Conservation (phyloP, 2,888 invertebrate genomes). For the Glyphotaelius pellucidus region DNA sequence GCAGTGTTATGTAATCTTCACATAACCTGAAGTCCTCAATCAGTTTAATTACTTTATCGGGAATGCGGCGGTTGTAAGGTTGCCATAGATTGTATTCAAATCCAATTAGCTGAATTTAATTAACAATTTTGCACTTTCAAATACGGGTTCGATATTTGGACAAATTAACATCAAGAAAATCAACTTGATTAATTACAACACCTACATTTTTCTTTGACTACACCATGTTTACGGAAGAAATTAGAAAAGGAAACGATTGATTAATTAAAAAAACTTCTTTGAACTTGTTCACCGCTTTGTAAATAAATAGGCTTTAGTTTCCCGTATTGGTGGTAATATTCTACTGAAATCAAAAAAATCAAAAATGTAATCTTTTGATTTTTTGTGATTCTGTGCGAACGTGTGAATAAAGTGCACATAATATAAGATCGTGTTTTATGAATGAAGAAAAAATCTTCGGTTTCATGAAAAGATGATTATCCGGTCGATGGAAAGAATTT, state of each 20-base stretch:
- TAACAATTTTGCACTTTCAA: neutral
- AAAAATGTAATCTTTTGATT: too few relatives aligned
- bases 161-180: neutral
- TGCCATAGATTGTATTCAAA: constrained; percentile 17
- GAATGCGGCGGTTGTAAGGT: constrained; percentile 17
- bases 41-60: neutral
- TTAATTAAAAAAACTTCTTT: neutral
- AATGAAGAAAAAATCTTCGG: neutral
- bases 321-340: neutral
- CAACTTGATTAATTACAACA: neutral
- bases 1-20: neutral
- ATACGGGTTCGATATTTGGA: neutral
- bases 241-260: neutral
- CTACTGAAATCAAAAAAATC: neutral
- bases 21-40: neutral
- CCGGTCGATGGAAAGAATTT: too few relatives aligned
- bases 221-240: neutral
- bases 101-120: constrained; percentile 11
- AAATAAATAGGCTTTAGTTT: neutral
- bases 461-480: too few relatives aligned
- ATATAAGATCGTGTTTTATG: neutral
- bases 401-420: neutral
- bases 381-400: too few relatives aligned
- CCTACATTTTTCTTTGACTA: neutral
- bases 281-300: too few relatives aligned